phyloP scores from a whole-genome alignment of 2,888 invertebrate genomes.

The Tanytarsus gracilentus region DNA sequence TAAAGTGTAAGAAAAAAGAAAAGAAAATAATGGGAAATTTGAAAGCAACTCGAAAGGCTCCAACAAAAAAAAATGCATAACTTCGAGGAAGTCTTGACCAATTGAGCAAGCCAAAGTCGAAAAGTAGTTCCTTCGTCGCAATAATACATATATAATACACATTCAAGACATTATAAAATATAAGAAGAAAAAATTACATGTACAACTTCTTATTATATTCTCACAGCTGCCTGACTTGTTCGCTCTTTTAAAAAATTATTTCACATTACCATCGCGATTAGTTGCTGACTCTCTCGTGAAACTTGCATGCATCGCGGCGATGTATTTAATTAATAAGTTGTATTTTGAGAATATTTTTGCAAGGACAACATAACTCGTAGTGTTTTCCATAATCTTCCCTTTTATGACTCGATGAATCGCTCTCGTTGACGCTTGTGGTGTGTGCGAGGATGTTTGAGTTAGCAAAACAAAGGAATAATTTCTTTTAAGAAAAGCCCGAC shows the following conservation, averaged over 20 bases:
- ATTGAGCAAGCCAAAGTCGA: constrained; percentile 14
- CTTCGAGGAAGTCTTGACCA: not conserved
- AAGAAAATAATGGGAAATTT: not conserved
- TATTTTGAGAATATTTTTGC: not conserved
- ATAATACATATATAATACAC: constrained; percentile 11
- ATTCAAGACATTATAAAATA: constrained; percentile 20
- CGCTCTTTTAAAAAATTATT: constrained; percentile 14
- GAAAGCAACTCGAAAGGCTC: not conserved
- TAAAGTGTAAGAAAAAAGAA: not conserved
- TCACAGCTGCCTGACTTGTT: constrained; percentile 27
- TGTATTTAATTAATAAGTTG: not conserved
- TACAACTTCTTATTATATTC: constrained; percentile 28
- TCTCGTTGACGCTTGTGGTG: not conserved
- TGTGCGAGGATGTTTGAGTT: not conserved
- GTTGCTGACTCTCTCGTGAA: not conserved
- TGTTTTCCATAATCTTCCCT: not conserved
- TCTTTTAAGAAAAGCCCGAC: constrained; percentile 2
- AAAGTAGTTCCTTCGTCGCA: constrained; percentile 16
- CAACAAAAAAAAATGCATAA: not conserved
- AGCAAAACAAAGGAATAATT: constrained; percentile 15
- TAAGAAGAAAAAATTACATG: constrained; percentile 24
- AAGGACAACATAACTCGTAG: not conserved
- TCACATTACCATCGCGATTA: not conserved
- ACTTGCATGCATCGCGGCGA: not conserved
- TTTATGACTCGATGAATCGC: not conserved